Percentiles rank a stretch among this genome's conserved stretches.
Conservation (phyloP, 2,888 invertebrate genomes). For the Mythimna ferrago region DNA sequence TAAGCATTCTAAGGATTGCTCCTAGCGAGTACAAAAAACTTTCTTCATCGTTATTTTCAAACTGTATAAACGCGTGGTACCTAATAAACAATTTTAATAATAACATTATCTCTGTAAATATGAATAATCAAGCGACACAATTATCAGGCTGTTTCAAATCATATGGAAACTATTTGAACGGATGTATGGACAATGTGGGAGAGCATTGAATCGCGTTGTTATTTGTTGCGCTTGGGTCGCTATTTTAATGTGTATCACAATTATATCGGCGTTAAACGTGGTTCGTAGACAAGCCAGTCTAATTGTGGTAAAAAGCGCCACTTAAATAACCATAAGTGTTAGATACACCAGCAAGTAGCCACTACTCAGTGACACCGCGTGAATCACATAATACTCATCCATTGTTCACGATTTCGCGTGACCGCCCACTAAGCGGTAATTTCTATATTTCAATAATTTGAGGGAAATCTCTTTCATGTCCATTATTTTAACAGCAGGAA, state of each 20-base stretch:
- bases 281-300: constrained; percentile 51
- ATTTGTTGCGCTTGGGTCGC: constrained; percentile 63
- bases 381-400: constrained; percentile 76
- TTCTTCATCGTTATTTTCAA: background rate
- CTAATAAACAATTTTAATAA: constrained; percentile 4
- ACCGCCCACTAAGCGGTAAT: constrained; percentile 47
- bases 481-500: constrained; percentile 53
- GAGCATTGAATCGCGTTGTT: constrained; percentile 74
- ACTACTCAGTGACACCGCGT: constrained; percentile 74
- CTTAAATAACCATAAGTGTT: constrained; percentile 73
- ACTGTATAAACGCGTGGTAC: constrained; percentile 3
- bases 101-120: constrained; percentile 22
- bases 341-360: constrained; percentile 65
- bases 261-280: constrained; percentile 55
- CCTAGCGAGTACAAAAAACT: background rate
- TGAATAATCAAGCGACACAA: constrained; percentile 48
- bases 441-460: constrained; percentile 56
- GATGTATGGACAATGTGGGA: constrained; percentile 81
- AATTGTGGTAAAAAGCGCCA: constrained; percentile 74
- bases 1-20: background rate
- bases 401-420: constrained; percentile 76
- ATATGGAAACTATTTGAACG: constrained; percentile 65
- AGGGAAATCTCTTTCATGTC: constrained; percentile 49
- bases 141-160: constrained; percentile 49
- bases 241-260: constrained; percentile 69